phyloP scores from a whole-genome alignment of 2,888 invertebrate genomes.

The Sycophila texana region DNA sequence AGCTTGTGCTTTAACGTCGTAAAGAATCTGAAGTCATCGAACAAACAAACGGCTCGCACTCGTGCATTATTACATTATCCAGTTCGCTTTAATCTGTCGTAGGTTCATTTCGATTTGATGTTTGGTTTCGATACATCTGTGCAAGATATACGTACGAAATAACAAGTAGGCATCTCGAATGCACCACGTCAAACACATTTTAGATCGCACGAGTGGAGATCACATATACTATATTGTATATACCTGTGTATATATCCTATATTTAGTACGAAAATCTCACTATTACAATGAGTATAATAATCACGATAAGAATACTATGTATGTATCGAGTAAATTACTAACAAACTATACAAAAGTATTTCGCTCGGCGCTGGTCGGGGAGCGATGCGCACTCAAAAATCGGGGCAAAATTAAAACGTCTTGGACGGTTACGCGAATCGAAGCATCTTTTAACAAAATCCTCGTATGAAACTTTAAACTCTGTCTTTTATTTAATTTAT shows the following conservation, averaged over 20 bases:
- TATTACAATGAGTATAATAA: slow-evolving; percentile 43
- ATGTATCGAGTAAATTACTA: slow-evolving; percentile 46
- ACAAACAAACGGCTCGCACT: slow-evolving; percentile 30
- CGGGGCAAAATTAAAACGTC: slow-evolving; percentile 58
- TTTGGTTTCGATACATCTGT: slow-evolving; percentile 32
- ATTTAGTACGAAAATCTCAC: slow-evolving; percentile 49
- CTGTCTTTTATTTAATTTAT: slow-evolving; percentile 5
- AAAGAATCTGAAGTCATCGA: slow-evolving; percentile 34
- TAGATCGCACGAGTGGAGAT: slow-evolving; percentile 45
- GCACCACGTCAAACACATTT: slow-evolving; percentile 36
- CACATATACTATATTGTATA: slow-evolving; percentile 32
- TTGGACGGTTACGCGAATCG: slow-evolving; percentile 59
- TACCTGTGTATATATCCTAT: slow-evolving; percentile 32
- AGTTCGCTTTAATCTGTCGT: not conserved
- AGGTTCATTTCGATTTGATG: not conserved
- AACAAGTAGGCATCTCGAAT: slow-evolving; percentile 47
- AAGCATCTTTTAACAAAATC: slow-evolving; percentile 54
- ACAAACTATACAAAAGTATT: slow-evolving; percentile 69
- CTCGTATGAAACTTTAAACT: slow-evolving; percentile 41
- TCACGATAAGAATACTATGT: slow-evolving; percentile 47
- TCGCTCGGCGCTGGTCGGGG: slow-evolving; percentile 31
- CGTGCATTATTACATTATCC: slow-evolving; percentile 22
- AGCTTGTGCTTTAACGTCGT: slow-evolving; percentile 36
- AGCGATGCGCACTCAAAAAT: slow-evolving; percentile 60
- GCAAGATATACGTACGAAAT: slow-evolving; percentile 37